Evolutionary conservation across 2,113 vertebrate genomes (phyloP).

Genomic region (Hucho hucho): DNA sequence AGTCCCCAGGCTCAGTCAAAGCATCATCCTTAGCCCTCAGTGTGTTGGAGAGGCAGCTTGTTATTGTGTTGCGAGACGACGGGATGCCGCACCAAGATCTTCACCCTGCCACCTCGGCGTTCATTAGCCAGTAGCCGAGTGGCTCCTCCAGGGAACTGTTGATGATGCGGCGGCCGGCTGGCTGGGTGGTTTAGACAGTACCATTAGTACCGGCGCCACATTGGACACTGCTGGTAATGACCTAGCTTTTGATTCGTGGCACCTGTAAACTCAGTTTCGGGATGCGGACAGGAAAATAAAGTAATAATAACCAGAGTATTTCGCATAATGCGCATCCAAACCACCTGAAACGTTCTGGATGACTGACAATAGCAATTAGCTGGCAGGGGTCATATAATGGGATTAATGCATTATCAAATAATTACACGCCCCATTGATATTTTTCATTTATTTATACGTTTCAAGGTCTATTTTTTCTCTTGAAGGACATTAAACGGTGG

Average conservation of each 20-base stretch:
- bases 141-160: conserved; percentile 10
- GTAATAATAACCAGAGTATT: background rate
- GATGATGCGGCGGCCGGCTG: background rate
- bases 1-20: background rate
- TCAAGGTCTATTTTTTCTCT: background rate
- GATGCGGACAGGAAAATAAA: background rate
- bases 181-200: background rate
- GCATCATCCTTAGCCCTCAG: background rate
- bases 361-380: conserved; percentile 16
- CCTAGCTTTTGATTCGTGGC: conserved; percentile 16
- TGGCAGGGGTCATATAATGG: conserved; percentile 6
- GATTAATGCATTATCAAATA: conserved; percentile 9
- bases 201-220: background rate
- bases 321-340: background rate
- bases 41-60: conserved; percentile 22
- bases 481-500: background rate
- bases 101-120: background rate
- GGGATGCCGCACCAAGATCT: background rate
- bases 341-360: conserved; percentile 19
- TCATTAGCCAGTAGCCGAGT: conserved; percentile 41
- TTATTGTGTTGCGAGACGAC: conserved; percentile 30
- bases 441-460: background rate
- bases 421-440: background rate
- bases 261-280: conserved; percentile 11
- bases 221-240: conserved; percentile 30